phyloP scores from a whole-genome alignment of 2,113 vertebrate genomes.

The Arenaria interpres region DNA sequence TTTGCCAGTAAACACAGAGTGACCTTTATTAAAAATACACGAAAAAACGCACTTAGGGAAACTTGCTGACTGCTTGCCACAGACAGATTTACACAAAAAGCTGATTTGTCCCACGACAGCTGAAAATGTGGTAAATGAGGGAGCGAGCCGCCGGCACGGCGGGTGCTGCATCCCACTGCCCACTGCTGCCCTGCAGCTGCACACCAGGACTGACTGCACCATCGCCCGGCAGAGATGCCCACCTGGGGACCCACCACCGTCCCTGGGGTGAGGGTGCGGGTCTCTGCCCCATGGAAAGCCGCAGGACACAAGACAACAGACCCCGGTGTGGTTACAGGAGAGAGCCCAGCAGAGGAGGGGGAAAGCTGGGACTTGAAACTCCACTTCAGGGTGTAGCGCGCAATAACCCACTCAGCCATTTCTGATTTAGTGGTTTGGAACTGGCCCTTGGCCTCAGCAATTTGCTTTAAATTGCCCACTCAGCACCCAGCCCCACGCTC shows the following conservation, averaged over 20 bases:
- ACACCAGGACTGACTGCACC: fast-evolving
- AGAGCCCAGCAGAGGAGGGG: background rate
- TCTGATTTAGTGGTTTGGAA: background rate
- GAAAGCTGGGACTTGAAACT: background rate
- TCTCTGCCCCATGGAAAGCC: background rate
- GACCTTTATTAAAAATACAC: conserved; percentile 73
- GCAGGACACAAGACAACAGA: fast-evolving
- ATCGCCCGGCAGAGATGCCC: background rate
- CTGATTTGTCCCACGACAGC: background rate
- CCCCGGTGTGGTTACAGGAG: background rate
- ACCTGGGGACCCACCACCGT: too few relatives aligned
- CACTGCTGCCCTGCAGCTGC: background rate
- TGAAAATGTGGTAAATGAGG: background rate
- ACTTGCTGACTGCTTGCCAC: background rate
- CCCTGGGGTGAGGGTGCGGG: too few relatives aligned
- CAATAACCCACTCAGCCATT: background rate
- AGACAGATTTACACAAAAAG: background rate
- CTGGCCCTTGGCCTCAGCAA: background rate
- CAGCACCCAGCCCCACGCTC: background rate
- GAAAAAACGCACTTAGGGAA: conserved; percentile 49
- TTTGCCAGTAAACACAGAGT: conserved; percentile 62
- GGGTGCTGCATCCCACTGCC: background rate
- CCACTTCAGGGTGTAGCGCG: background rate
- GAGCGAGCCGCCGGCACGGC: fast-evolving
- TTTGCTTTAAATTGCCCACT: background rate